A percentile compares a stretch with the other conserved stretches of the same genome.
Evolutionary conservation across 2,113 vertebrate genomes (phyloP).

Genomic region (Erinaceus europaeus): DNA sequence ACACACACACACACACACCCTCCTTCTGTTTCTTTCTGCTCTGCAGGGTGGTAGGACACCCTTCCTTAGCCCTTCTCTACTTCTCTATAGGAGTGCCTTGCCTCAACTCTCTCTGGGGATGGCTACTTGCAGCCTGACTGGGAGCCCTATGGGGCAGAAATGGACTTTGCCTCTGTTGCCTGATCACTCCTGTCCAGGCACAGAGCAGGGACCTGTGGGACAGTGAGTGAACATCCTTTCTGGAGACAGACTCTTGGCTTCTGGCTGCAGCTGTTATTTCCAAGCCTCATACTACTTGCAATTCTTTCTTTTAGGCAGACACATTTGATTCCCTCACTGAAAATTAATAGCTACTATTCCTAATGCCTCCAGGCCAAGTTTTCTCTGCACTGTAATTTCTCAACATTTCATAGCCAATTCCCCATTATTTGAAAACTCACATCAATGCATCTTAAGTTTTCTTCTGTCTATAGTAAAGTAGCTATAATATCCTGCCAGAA

Average conservation of each 20-base stretch:
- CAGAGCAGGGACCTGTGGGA: not conserved
- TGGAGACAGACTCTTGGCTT: conserved; percentile 45
- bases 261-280: conserved; percentile 30
- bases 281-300: conserved; percentile 50
- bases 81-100: not conserved
- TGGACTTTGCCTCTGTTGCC: not conserved
- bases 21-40: too few relatives aligned
- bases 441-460: conserved; percentile 53
- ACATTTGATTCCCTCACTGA: conserved; percentile 60
- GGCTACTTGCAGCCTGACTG: not conserved
- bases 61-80: not conserved
- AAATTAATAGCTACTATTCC: conserved; percentile 69
- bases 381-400: conserved; percentile 60
- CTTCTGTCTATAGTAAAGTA: conserved; percentile 44
- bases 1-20: too few relatives aligned
- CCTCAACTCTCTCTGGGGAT: not conserved
- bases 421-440: conserved; percentile 60
- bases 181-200: not conserved
- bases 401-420: conserved; percentile 61
- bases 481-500: conserved; percentile 9
- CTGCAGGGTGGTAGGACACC: too few relatives aligned
- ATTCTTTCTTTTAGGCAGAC: conserved; percentile 57
- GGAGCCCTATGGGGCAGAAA: not conserved
- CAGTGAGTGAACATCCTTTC: conserved; percentile 21
- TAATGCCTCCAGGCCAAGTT: conserved; percentile 58